Percentiles rank a stretch among this genome's conserved stretches.
phyloP scores from a whole-genome alignment of 2,797 vertebrate genomes.

The Anguilla marmorata region DNA sequence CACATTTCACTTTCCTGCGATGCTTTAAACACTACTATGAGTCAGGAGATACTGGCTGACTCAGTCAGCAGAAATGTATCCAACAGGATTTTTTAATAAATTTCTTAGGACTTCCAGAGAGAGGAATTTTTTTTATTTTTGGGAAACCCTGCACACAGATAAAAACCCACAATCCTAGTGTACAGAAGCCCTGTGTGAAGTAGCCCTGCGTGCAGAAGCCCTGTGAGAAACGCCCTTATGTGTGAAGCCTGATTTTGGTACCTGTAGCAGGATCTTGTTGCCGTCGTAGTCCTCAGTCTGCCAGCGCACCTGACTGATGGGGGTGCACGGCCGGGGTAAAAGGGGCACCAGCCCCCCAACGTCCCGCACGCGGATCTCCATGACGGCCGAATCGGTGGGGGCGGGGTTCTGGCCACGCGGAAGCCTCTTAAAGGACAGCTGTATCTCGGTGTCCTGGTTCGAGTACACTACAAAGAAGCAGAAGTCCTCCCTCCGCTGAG shows the following conservation, averaged over 20 bases:
- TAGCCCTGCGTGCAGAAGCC: too few species aligned
- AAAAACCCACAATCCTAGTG: too few species aligned
- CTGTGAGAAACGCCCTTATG: background rate
- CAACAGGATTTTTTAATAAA: too few species aligned
- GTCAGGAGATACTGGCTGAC: background rate
- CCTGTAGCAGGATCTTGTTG: conserved; percentile 94
- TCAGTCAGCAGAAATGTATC: background rate
- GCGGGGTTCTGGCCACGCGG: conserved; percentile 74
- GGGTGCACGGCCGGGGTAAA: conserved; percentile 86
- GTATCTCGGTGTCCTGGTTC: conserved; percentile 85
- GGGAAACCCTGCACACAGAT: too few species aligned
- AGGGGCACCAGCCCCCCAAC: conserved; percentile 86
- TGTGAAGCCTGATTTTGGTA: conserved; percentile 50
- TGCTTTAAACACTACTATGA: background rate
- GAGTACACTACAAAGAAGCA: conserved; percentile 91
- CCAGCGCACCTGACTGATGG: conserved; percentile 91
- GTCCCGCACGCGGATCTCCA: conserved; percentile 90
- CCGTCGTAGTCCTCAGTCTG: conserved; percentile 93
- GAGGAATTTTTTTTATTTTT: too few species aligned
- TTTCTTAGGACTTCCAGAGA: too few species aligned
- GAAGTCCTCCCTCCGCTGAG: conserved; percentile 82
- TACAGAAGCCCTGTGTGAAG: too few species aligned
- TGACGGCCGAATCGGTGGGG: conserved; percentile 77
- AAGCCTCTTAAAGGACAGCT: conserved; percentile 88
- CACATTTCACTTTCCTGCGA: background rate